These are phyloP conservation scores for Cephalopterus ornatus DNA, from an alignment of 2,113 vertebrate genomes.

Conservation along the genomic window DNA sequence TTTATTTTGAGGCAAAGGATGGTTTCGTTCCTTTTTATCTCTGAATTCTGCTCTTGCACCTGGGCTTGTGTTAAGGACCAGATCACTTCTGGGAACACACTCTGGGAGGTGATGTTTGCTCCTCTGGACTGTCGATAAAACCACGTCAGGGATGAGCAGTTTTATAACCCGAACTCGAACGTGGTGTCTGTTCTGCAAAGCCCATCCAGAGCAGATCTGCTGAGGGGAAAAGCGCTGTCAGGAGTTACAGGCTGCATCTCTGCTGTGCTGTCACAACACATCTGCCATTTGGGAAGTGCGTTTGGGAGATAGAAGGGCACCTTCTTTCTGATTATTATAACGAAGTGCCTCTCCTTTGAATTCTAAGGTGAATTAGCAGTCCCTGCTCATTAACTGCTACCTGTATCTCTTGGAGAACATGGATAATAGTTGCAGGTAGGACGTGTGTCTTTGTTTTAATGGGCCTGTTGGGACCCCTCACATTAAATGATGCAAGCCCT, in stretches of 20 bases:
- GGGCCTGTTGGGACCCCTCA: constrained; percentile 19
- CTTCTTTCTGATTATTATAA: background rate
- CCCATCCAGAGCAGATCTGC: background rate
- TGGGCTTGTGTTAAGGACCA: background rate
- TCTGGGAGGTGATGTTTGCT: background rate
- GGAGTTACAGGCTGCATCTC: background rate
- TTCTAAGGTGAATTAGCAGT: background rate
- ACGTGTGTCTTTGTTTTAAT: background rate
- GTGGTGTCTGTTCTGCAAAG: background rate
- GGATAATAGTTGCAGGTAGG: background rate
- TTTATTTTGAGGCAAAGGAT: background rate
- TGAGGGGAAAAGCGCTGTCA: background rate
- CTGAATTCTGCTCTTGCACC: background rate
- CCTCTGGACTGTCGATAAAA: background rate
- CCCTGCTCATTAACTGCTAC: constrained; percentile 16
- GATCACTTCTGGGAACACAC: background rate
- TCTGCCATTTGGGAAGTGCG: background rate
- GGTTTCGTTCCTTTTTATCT: background rate
- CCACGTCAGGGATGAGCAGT: background rate
- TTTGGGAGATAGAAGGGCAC: background rate
- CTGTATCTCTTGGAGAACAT: background rate
- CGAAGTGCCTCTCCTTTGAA: background rate
- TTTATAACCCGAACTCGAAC: background rate
- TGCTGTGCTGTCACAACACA: background rate
- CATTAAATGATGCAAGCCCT: background rate